Evolutionary conservation across 2,888 invertebrate species (phyloP).

Genomic region (Pegoplata infirma): DNA sequence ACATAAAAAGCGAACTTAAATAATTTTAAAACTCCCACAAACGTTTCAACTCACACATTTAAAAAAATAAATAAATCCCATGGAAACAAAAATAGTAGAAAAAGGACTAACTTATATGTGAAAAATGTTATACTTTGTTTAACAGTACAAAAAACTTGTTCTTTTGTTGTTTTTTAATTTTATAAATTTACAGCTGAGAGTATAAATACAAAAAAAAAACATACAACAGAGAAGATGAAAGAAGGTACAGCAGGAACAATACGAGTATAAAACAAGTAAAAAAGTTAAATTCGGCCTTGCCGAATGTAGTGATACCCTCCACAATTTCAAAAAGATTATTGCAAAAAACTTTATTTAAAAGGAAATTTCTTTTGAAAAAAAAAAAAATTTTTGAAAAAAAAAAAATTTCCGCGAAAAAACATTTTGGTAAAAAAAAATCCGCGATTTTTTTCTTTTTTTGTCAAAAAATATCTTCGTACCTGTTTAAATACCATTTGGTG

Average conservation of each 20-base stretch:
- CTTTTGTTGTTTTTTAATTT: slow-evolving; percentile 24
- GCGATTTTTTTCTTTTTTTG: too few relatives aligned
- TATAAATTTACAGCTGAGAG: slow-evolving; percentile 35
- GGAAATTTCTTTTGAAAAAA: too few relatives aligned
- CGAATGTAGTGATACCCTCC: neutral
- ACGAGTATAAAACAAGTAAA: too few relatives aligned
- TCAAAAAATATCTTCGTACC: too few relatives aligned
- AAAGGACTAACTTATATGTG: slow-evolving; percentile 27
- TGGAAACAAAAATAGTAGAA: neutral
- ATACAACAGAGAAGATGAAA: neutral
- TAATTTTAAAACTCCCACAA: slow-evolving; percentile 36
- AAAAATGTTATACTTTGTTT: slow-evolving; percentile 17
- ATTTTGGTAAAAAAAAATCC: too few relatives aligned
- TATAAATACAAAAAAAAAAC: slow-evolving; percentile 18
- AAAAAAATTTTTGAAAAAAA: too few relatives aligned
- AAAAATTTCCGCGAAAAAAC: too few relatives aligned
- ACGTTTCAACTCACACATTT: slow-evolving; percentile 21
- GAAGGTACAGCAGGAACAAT: neutral
- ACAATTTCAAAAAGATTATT: neutral
- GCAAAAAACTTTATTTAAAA: too few relatives aligned
- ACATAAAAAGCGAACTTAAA: too few relatives aligned
- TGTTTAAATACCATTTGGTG: too few relatives aligned
- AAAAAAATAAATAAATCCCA: neutral
- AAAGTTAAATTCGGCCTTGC: too few relatives aligned
- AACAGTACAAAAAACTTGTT: slow-evolving; percentile 31